phyloP scores from a whole-genome alignment of 2,797 vertebrate genomes.

The Pitangus sulphuratus region DNA sequence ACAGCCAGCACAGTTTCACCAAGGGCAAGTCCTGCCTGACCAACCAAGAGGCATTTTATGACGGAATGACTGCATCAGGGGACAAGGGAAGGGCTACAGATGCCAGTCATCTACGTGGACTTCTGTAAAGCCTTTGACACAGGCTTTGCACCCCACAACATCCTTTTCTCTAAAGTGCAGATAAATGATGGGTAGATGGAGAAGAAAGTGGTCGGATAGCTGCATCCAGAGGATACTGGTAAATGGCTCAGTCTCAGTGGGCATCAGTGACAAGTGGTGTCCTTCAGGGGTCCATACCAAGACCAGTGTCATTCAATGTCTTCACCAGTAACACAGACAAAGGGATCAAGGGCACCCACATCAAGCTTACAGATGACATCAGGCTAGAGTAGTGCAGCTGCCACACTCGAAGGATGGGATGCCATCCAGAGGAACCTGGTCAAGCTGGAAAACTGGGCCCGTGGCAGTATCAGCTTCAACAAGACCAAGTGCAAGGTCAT shows the following conservation, averaged over 20 bases:
- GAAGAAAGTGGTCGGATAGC: not conserved
- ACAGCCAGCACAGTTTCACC: not conserved
- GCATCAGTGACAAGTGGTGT: not conserved
- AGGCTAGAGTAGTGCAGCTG: not conserved
- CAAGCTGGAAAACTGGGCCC: rapidly evolving
- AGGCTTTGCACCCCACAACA: not conserved
- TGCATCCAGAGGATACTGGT: not conserved
- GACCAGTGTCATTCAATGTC: not conserved
- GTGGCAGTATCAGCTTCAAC: not conserved
- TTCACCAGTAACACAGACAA: not conserved
- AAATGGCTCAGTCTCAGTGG: rapidly evolving
- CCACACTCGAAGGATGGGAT: not conserved
- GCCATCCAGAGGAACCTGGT: not conserved
- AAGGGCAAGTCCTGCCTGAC: not conserved
- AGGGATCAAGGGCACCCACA: rapidly evolving
- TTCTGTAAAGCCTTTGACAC: not conserved
- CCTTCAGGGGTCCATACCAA: not conserved
- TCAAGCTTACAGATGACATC: not conserved
- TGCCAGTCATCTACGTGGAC: not conserved
- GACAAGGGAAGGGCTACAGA: not conserved
- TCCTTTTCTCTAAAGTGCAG: too few species aligned
- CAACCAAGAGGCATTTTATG: not conserved
- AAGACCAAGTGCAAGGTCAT: rapidly evolving
- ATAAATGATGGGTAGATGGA: not conserved
- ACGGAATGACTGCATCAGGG: not conserved